Evolutionary conservation across 2,888 invertebrate genomes (phyloP), one percentile per base, ranked within the genome.

Genomic region (Chouioia cunea): DNA sequence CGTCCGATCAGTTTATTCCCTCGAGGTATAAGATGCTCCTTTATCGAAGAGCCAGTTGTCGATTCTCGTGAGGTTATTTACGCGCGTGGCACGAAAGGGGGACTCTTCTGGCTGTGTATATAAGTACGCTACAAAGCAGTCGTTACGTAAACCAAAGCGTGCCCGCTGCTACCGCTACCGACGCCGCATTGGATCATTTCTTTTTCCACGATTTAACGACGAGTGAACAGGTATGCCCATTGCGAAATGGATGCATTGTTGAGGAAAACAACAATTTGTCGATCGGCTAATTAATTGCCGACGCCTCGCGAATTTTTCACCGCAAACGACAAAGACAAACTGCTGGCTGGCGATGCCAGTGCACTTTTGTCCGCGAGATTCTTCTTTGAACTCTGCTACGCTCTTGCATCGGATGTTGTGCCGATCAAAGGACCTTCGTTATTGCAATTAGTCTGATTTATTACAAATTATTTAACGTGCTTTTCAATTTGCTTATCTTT

Each of bases 401-500:
- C 27, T 27, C 4, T 6, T 27, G 27, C 27, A 4, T 3, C 27
- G 3, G 27, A 3, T 27, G 27, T 6, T 27, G 27, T 10, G 36
- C 6, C 36, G 36, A 36, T 6, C 10, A 36, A 36, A 36, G 6
- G 10, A 36, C 36, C 12, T 53, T 23, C 16, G 44, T 48, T 70
- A 56, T 53, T 60, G 65, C 65, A 60, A 70, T 59, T 44, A 36
- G 48, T 18, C 8, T 36, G 71, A 66, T 71, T 66, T 71, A 66
- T 71, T 71, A 57, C 58, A 63, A 71, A 66, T 66, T 66, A 66
- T 71, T 71, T 60, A 47, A 44, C 50, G 62, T 22, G 59, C 54
- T 66, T 71, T 71, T 71, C 71, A 67, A 71, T 67, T 71, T 67
- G 71, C 66, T 71, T 71, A 71, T 67, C 71, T 36, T 8, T 18